Evolutionary conservation across 2,797 vertebrate genomes (phyloP), one percentile per base, ranked within the genome.

Genomic region (Austrolebias charrua): DNA sequence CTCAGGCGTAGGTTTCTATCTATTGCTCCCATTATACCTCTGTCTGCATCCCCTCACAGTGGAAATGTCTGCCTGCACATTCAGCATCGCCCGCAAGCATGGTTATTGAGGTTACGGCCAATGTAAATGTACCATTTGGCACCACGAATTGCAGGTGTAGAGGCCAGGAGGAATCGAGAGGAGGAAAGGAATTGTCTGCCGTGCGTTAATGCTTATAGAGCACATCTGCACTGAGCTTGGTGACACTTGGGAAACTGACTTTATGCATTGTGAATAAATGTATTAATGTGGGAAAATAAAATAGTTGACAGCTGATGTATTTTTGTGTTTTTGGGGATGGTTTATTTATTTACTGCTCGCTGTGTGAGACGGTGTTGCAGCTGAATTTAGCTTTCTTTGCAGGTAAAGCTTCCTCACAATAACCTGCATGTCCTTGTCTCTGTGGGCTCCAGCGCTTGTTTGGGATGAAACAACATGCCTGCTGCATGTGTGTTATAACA

Each of bases 121-220:
- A 86, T 89, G 88, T 90, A 90, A 90, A 90, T 89, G 88, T 88
- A 86, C 79, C 85, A 79, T 89, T 90, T 88, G 88, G 82, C 83
- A 76, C 75, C 65, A 79, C 62, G 86, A 80, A 89, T 84, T 60
- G 76, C 53, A 79, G 74, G 81, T 68, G 75, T 60, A 79, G 51
- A 81, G 90, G 88, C 82, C 83, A 79, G 66, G 76, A 81, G 66
- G 78, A 86, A 86, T 73, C 6, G 47, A 76, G 76, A 69, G 60
- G 69, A 72, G 66, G 76, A 71, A 60, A 71, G 56, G 74, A 81
- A 78, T 81, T 76, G 45, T 70, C 65, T 76, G 47, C 71, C 50
- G 79, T 44, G 55, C 69, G 62, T 76, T 61, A 58, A 61, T 12
- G 55, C 51, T 69, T 33, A 55, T 71, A 11, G 62, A 60, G 60